Conservation (phyloP, 2,797 vertebrate species). For the Cryptoblepharus egeriae region DNA sequence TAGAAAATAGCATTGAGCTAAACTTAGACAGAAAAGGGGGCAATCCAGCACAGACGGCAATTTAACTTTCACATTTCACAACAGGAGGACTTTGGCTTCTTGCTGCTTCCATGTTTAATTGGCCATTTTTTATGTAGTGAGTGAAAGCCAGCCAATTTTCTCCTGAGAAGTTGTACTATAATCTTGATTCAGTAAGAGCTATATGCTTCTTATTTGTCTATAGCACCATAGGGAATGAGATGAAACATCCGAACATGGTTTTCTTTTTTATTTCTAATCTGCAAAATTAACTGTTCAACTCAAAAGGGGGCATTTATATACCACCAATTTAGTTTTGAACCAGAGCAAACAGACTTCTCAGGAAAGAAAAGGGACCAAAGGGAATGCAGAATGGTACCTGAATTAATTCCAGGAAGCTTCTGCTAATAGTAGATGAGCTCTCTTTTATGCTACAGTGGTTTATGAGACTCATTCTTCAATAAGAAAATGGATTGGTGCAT, state of each 20-base stretch:
- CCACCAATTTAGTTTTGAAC: conserved; percentile 64
- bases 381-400: conserved; percentile 56
- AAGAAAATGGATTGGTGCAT: conserved; percentile 42
- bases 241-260: conserved; percentile 63
- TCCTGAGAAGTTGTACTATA: conserved; percentile 55
- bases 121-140: conserved; percentile 45
- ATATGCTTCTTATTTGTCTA: conserved; percentile 51
- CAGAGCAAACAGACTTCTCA: conserved; percentile 50
- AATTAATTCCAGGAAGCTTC: conserved; percentile 64
- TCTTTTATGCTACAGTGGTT: conserved; percentile 57
- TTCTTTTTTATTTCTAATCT: conserved; percentile 52
- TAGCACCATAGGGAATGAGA: conserved; percentile 54
- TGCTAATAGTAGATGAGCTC: conserved; percentile 55
- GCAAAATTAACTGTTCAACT: conserved; percentile 63
- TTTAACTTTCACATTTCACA: conserved; percentile 54
- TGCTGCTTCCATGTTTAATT: conserved; percentile 66
- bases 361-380: conserved; percentile 58
- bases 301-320: conserved; percentile 59
- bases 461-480: conserved; percentile 47
- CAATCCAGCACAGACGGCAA: conserved; percentile 37
- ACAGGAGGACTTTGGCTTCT: conserved; percentile 53
- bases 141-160: conserved; percentile 61
- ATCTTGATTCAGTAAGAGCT: conserved; percentile 51
- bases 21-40: conserved; percentile 37
- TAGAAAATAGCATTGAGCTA: conserved; percentile 29